Percentiles rank a stretch among this genome's conserved stretches.
These are phyloP conservation scores for Pseudococcus viburni DNA, from an alignment of 2,888 invertebrate genomes.

Conservation along the genomic window DNA sequence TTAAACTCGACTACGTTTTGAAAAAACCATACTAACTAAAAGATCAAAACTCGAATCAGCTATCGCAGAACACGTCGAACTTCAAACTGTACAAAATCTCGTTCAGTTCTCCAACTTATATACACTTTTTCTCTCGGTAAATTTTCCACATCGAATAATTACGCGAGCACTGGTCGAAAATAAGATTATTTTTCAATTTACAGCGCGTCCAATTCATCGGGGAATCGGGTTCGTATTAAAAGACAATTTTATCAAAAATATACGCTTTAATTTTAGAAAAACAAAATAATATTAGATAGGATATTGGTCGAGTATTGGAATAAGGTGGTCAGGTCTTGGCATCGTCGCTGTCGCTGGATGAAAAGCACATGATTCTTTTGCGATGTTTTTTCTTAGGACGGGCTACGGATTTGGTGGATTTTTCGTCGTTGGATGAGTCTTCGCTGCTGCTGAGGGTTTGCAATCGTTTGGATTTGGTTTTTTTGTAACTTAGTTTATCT, in stretches of 20 bases:
- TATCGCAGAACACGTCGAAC: background rate
- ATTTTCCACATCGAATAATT: background rate
- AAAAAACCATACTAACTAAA: background rate
- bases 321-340: constrained; percentile 8
- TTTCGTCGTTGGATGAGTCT: background rate
- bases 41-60: background rate
- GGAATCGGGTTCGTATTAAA: constrained; percentile 9
- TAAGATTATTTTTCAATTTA: constrained; percentile 45
- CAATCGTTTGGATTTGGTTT: constrained; percentile 40
- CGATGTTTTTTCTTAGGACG: constrained; percentile 17
- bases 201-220: constrained; percentile 26
- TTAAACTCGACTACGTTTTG: background rate
- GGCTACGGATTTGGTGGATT: background rate
- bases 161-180: background rate
- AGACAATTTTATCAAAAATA: constrained; percentile 34
- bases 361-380: constrained; percentile 51
- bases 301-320: background rate
- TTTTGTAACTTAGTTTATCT: background rate
- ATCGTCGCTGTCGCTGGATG: constrained; percentile 57
- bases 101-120: background rate
- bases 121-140: background rate
- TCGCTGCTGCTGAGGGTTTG: constrained; percentile 8
- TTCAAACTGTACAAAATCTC: constrained; percentile 13
- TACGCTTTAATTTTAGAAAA: constrained; percentile 32
- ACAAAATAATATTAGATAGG: constrained; percentile 28